Percentiles rank a stretch among this genome's conserved stretches.
Conservation (phyloP, 2,888 invertebrate species). For the Eremobia ochroleuca region DNA sequence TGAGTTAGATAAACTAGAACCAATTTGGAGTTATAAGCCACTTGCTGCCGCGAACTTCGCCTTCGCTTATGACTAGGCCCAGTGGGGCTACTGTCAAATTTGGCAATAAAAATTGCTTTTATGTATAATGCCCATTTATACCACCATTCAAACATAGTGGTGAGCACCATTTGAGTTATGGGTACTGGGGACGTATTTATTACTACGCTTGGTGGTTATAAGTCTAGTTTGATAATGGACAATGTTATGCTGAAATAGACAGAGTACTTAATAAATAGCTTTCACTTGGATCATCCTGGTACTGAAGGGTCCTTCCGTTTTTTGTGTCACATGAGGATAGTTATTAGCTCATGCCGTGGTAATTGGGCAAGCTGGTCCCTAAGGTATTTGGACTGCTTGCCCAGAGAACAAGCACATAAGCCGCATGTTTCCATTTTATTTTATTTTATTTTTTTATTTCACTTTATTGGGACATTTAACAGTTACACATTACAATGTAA, state of each 20-base stretch:
- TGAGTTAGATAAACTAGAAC: too few relatives aligned
- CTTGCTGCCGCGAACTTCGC: too few relatives aligned
- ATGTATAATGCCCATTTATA: slow-evolving; percentile 70
- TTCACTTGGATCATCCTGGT: not conserved
- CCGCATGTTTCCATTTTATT: not conserved
- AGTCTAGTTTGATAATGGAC: slow-evolving; percentile 19
- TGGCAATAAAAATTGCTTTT: slow-evolving; percentile 70
- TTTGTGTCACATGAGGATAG: too few relatives aligned
- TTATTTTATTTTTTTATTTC: too few relatives aligned
- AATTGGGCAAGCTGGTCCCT: rapidly evolving
- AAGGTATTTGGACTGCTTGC: not conserved
- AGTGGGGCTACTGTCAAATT: slow-evolving; percentile 49
- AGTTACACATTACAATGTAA: too few relatives aligned
- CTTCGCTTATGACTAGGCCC: not conserved
- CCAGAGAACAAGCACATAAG: not conserved
- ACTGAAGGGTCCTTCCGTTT: not conserved
- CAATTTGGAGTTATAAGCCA: too few relatives aligned
- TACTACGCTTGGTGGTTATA: slow-evolving; percentile 36
- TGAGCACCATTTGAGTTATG: slow-evolving; percentile 62
- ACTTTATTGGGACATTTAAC: too few relatives aligned
- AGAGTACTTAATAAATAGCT: not conserved
- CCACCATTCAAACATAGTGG: slow-evolving; percentile 68
- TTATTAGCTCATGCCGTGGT: too few relatives aligned
- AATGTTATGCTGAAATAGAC: slow-evolving; percentile 2
- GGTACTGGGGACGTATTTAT: slow-evolving; percentile 55